Evolutionary conservation across 2,888 invertebrate genomes (phyloP), one percentile per base, ranked within the genome.

Genomic region (Amblyjoppa fuscipennis): DNA sequence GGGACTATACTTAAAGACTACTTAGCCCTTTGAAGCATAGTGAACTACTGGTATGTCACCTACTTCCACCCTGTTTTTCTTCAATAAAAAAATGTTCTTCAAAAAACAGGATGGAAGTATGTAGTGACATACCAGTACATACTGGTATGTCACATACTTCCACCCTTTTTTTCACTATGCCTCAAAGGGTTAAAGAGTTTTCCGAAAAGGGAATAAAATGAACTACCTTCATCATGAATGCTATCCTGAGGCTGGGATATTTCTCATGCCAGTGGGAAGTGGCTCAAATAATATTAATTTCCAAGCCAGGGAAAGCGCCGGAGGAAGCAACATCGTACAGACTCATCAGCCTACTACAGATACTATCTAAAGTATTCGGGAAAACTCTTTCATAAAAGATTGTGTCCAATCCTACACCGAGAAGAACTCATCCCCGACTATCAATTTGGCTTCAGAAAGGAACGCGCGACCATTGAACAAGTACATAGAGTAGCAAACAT

Each of bases 211-310:
- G 56, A 5, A 20, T 20, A 20, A 92, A 93, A 59, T 93, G 93
- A 88, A 93, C 92, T 86, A 93, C 94, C 68, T 93, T 92, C 82
- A 93, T 89, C 38, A 93, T 88, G 11, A 92, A 88, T 51, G 61
- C 34, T 41, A 66, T 82, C 45, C 1, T 53, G 51, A 45, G 59
- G 87, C 28, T 61, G 87, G 81, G 68, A 88, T 51, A 75, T 80
- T n/a, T 90, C n/a, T 90, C 90, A 1, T 80, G 51, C 51, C 84
- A 88, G 69, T 92, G 90, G 88, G 91, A 91, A 77, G 38, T 83
- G n/a, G 73, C 80, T 1, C 71, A 81, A 77, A 83, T 88, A 16
- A 83, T 85, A 0, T 25, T 83, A 82, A 84, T 90, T 6, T 76
- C 77, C 3, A 89, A 90, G 84, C 87, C 87, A 34, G 86, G 87